phyloP scores from a whole-genome alignment of 2,888 invertebrate genomes.

The Candidula unifasciata region DNA sequence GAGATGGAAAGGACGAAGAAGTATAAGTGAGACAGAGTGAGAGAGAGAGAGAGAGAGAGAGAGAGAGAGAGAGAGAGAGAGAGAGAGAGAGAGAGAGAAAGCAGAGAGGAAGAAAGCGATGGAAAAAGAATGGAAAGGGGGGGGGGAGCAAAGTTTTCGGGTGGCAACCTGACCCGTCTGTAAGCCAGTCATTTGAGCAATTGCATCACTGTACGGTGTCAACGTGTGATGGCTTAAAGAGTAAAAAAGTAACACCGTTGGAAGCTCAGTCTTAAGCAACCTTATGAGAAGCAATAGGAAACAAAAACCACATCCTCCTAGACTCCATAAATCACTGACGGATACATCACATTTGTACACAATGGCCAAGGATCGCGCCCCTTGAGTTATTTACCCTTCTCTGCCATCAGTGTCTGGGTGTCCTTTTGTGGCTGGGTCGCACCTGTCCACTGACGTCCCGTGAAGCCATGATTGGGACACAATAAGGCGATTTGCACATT shows the following conservation, averaged over 20 bases:
- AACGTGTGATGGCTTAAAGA: too few species aligned
- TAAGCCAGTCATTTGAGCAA: too few species aligned
- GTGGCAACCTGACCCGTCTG: too few species aligned
- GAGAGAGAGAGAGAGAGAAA: neutral
- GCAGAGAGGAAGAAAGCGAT: neutral
- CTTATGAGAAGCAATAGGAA: too few species aligned
- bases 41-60: neutral
- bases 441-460: neutral
- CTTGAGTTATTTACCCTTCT: neutral
- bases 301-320: too few species aligned
- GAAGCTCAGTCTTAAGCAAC: too few species aligned
- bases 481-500: slow-evolving; percentile 21
- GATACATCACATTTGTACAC: too few species aligned
- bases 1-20: too few species aligned
- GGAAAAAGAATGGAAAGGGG: neutral
- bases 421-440: neutral
- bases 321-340: too few species aligned
- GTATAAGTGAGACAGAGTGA: neutral
- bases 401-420: neutral
- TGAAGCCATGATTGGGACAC: neutral
- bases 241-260: too few species aligned
- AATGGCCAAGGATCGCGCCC: neutral
- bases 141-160: too few species aligned
- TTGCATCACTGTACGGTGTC: too few species aligned
- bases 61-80: neutral